These are phyloP conservation scores for Malacoraja senta DNA, from an alignment of 2,797 vertebrate species.

Conservation along the genomic window DNA sequence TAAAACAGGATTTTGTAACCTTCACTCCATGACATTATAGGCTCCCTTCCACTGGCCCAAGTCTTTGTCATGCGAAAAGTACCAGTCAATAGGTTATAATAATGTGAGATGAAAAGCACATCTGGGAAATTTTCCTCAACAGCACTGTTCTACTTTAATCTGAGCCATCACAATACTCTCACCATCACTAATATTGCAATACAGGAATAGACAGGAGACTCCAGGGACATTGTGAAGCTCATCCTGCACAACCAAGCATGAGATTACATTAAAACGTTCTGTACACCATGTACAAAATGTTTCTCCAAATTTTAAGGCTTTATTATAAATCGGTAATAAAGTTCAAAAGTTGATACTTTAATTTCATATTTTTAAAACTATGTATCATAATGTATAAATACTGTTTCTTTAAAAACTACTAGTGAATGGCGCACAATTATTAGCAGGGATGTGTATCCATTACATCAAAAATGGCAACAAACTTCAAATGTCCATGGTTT, in stretches of 20 bases:
- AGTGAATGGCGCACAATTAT: too few species aligned
- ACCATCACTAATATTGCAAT: neutral
- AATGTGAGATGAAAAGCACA: neutral
- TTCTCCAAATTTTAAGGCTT: neutral
- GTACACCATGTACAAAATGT: neutral
- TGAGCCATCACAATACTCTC: neutral
- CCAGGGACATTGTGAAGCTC: conserved; percentile 37
- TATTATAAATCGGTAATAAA: neutral
- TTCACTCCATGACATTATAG: neutral
- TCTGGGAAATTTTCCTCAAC: neutral
- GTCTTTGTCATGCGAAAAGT: neutral
- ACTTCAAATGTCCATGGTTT: neutral
- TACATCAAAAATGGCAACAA: neutral
- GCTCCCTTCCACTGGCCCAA: neutral
- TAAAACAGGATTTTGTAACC: neutral
- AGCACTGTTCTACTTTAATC: neutral
- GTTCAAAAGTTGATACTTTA: neutral
- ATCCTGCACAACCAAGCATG: conserved; percentile 36
- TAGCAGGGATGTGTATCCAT: neutral
- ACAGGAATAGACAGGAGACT: conserved; percentile 26
- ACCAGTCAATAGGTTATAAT: neutral
- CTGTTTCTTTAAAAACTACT: neutral
- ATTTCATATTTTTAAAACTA: neutral
- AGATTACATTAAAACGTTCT: conserved; percentile 27
- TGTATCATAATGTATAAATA: neutral